phyloP scores from a whole-genome alignment of 2,888 invertebrate species.

The Lepas anatifera region DNA sequence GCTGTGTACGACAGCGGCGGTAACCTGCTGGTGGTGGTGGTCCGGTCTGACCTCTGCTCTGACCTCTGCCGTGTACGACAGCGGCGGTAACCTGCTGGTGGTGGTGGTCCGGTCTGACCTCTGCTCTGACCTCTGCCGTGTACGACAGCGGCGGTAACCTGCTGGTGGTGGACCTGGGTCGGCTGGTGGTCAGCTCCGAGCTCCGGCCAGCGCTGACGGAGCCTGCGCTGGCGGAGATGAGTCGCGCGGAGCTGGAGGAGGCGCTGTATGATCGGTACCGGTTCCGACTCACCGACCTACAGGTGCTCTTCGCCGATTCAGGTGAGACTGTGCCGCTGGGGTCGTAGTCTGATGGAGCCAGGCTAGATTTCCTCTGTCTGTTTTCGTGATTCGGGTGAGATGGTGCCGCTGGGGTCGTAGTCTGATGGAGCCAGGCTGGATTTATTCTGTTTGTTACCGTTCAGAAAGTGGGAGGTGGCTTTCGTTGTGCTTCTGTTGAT shows the following conservation, averaged over 20 bases:
- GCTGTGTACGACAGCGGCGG: slow-evolving; percentile 37
- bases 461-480: no score
- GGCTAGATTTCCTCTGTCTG: no score
- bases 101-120: no score
- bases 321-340: no score
- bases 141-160: slow-evolving; percentile 47
- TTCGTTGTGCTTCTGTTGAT: no score
- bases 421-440: no score
- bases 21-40: slow-evolving; percentile 57
- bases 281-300: slow-evolving; percentile 52
- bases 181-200: slow-evolving; percentile 55
- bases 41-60: slow-evolving; percentile 53
- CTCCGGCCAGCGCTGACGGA: slow-evolving; percentile 43
- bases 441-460: no score
- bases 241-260: slow-evolving; percentile 70
- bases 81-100: slow-evolving; percentile 26
- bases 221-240: slow-evolving; percentile 57
- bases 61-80: no score
- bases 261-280: slow-evolving; percentile 62
- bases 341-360: no score
- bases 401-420: no score
- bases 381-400: no score
- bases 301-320: slow-evolving; percentile 49
- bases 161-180: slow-evolving; percentile 57
- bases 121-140: no score